Conservation (phyloP, 2,113 vertebrate species). For the Leptosomus discolor region DNA sequence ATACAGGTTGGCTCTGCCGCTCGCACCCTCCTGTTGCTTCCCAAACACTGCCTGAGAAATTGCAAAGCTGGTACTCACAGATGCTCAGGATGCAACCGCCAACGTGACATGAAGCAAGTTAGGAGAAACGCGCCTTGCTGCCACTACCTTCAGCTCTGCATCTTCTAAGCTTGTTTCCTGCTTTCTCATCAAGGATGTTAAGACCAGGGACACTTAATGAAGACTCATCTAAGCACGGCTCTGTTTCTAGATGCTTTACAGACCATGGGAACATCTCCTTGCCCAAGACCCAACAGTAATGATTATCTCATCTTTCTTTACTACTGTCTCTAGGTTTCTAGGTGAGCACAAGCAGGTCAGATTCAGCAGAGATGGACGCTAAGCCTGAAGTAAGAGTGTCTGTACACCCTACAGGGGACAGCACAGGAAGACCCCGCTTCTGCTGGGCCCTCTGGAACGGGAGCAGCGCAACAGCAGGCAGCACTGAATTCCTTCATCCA, state of each 20-base stretch:
- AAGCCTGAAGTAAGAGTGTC: rapidly evolving
- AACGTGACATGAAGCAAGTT: rapidly evolving
- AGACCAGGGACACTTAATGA: not conserved
- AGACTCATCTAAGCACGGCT: rapidly evolving
- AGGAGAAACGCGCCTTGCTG: rapidly evolving
- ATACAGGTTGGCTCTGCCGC: not conserved
- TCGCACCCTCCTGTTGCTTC: not conserved
- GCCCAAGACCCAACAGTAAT: not conserved
- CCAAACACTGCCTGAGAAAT: not conserved
- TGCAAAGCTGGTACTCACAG: not conserved
- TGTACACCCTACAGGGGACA: rapidly evolving
- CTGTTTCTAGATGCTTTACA: not conserved
- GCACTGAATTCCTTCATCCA: not conserved
- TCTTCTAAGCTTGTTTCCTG: not conserved
- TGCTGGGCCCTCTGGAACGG: not conserved
- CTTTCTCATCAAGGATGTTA: not conserved
- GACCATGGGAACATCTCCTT: not conserved
- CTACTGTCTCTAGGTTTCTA: not conserved
- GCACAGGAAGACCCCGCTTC: not conserved
- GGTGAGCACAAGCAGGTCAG: rapidly evolving
- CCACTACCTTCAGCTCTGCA: not conserved
- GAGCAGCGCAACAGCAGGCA: not conserved
- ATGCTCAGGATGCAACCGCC: not conserved
- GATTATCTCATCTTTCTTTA: too few relatives aligned
- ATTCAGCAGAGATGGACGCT: not conserved